Evolutionary conservation across 2,113 vertebrate species (phyloP), one percentile per base, ranked within the genome.

Genomic region (Leptobrachium leishanense): DNA sequence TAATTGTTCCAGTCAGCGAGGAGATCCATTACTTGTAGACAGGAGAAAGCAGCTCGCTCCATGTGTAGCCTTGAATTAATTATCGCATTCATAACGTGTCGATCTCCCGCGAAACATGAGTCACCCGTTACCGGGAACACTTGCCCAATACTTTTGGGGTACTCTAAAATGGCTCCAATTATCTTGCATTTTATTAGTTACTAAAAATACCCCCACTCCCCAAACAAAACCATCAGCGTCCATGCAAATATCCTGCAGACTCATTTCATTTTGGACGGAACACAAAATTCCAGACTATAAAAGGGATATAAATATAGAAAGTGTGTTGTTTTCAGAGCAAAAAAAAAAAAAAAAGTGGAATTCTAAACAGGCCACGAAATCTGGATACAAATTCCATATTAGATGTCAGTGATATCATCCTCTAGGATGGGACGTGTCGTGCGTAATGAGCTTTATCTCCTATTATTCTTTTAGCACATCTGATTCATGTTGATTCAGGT

Each of bases 221-320:
- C 20, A 31, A 31, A 31, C 0, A 31, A 54, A 66, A 54, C 11
- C 46, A 31, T 43, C 46, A 54, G 62, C n/a, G 42, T 64, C 70
- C 43, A 20, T 46, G 67, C 57, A 68, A 31, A 69, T 70, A 46
- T 77, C 68, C 75, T 50, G 57, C 67, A 79, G 70, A 72, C 46
- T 65, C 59, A 72, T 79, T 72, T 66, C 31, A 69, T 66, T 31
- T 79, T 79, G 77, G 77, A 72, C 10, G 41, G 42, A 31, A 53
- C 50, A 67, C 77, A 79, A 73, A 8, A 73, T 79, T 79, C 70
- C 15, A 55, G 15, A 43, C 20, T 65, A 13, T 71, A 64, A 78
- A 72, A 72, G 12, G 13, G 15, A 31, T 20, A 55, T 73, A 79
- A 73, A 79, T 67, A 73, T 73, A 73, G 70, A 79, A 53, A 43